Evolutionary conservation across 2,113 vertebrate genomes (phyloP).

Genomic region (Phainopepla nitens): DNA sequence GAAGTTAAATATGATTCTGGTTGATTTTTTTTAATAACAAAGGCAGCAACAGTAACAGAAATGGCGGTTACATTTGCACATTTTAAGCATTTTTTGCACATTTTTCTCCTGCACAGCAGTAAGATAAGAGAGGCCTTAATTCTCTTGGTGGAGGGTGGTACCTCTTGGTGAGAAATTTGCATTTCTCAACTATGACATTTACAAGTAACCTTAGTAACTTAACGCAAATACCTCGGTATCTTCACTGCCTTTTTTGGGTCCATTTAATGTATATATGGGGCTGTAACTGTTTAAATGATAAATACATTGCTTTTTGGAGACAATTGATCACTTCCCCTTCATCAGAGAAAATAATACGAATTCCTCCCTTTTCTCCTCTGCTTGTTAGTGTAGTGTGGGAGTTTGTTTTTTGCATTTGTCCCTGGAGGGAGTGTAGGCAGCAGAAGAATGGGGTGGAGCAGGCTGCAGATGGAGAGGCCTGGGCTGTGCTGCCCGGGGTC

Average conservation of each 20-base stretch:
- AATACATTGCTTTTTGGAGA: background rate
- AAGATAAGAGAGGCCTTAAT: background rate
- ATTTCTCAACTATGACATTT: background rate
- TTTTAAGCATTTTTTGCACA: background rate
- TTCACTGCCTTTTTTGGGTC: background rate
- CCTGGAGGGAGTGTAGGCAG: conserved; percentile 19
- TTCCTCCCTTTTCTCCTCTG: background rate
- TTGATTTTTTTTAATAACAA: background rate
- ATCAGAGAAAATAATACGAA: fast-evolving
- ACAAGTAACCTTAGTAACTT: background rate
- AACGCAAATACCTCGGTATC: background rate
- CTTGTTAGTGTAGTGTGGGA: background rate
- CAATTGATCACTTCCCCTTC: background rate
- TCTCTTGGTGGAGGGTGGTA: background rate
- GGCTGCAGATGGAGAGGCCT: background rate
- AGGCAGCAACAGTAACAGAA: background rate
- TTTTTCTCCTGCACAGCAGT: background rate
- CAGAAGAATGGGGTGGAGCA: conserved; percentile 48
- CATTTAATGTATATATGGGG: background rate
- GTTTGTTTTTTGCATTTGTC: conserved; percentile 48
- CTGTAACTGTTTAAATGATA: background rate
- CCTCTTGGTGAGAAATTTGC: background rate
- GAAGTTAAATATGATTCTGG: background rate
- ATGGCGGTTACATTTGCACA: background rate
- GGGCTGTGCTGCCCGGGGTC: background rate